Evolutionary conservation across 2,797 vertebrate species (phyloP), one percentile per base, ranked within the genome.

Genomic region (Peromyscus eremicus): DNA sequence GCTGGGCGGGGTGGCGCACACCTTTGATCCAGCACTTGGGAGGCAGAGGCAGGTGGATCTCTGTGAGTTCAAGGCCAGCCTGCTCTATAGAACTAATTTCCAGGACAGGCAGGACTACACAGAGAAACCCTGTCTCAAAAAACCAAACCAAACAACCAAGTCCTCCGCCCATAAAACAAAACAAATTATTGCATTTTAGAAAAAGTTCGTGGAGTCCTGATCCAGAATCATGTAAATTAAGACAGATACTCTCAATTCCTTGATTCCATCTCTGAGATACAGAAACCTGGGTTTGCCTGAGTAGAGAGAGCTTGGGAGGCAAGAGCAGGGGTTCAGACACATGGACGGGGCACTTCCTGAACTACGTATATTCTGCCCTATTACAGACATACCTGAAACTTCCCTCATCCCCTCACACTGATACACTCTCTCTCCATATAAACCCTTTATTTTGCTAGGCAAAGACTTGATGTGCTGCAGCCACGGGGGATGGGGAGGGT

Each of bases 231-330:
- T 93, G 1, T 49, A 64, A 73, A 83, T 92, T 57, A 90, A 91
- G 94, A 60, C 70, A 64, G 60, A 60, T 43, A n/a, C 3, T 62
- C 73, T 94, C 52, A 40, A n/a, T 29, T 46, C 25, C 52, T 94
- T 60, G 60, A 49, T 10, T 40, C 25, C 29, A 70, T 70, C 76
- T 85, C 34, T 57, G 40, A 79, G 55, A 73, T 52, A 34, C 46
- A 79, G 37, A 96, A 89, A 60, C 68, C 29, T 93, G 93, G 49
- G 2, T 86, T 91, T 94, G 57, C 23, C 68, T 57, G 73, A 79
- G n/a, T 55, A 11, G 46, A 86, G 62, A 29, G 88, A 79, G 32
- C 29, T n/a, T 19, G 73, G 79, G 60, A 17, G 40, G 11, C 16
- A 92, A 32, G 29, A 89, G 55, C 46, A 80, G 62, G n/a, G 37